Conservation (phyloP, 2,113 vertebrate genomes). For the Rhagologus leucostigma region DNA sequence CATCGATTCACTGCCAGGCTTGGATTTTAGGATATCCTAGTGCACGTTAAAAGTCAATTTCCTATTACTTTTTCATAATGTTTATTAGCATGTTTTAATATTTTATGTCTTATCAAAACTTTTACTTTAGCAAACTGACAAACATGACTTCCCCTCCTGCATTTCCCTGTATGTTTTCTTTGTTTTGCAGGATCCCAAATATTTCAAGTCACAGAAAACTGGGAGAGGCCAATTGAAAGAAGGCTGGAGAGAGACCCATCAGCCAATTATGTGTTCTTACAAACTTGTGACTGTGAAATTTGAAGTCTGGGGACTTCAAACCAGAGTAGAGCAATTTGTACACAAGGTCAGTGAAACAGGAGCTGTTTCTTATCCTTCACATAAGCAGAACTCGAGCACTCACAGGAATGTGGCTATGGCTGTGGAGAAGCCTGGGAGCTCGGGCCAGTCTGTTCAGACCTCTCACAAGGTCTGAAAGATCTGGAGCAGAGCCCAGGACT, state of each 20-base stretch:
- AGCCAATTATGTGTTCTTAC: constrained; percentile 99
- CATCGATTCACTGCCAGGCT: background rate
- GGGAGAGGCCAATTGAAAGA: constrained; percentile 87
- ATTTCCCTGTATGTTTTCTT: background rate
- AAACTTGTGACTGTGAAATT: constrained; percentile 98
- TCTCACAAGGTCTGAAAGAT: background rate
- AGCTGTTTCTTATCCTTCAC: background rate
- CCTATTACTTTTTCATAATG: background rate
- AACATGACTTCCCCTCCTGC: background rate
- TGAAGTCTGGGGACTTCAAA: constrained; percentile 98
- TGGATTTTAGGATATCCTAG: background rate
- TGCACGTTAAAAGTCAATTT: background rate
- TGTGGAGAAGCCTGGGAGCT: background rate
- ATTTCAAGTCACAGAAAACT: constrained; percentile 94
- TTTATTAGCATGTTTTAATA: background rate
- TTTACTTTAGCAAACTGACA: background rate
- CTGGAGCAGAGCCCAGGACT: background rate
- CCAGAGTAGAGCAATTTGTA: constrained; percentile 96
- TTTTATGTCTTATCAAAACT: background rate
- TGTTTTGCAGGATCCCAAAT: constrained; percentile 84
- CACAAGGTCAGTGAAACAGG: constrained; percentile 86
- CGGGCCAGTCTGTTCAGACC: background rate
- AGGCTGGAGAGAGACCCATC: constrained; percentile 89
- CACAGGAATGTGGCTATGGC: background rate
- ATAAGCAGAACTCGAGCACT: background rate